Percentiles rank a stretch among this genome's conserved stretches.
These are phyloP conservation scores for Drosophila acutilabella DNA, from an alignment of 2,888 invertebrate species.

Conservation along the genomic window DNA sequence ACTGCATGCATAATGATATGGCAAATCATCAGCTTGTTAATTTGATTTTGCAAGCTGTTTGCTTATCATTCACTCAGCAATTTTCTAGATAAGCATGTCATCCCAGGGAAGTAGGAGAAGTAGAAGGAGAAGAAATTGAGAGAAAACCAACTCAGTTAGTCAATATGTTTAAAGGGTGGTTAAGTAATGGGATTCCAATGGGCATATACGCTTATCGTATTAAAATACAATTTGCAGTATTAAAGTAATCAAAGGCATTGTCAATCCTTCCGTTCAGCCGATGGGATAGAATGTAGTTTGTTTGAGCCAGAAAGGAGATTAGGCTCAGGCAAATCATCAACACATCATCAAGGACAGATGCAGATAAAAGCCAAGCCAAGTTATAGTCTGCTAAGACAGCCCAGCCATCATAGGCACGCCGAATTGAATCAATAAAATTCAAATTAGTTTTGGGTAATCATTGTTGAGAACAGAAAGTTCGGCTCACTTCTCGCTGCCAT, in stretches of 20 bases:
- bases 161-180: constrained; percentile 43
- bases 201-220: constrained; percentile 70
- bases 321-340: constrained; percentile 59
- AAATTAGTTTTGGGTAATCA: constrained; percentile 82
- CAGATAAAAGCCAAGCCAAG: constrained; percentile 41
- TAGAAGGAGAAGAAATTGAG: too few species aligned
- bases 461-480: constrained; percentile 41
- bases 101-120: not conserved
- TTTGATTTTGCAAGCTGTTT: constrained; percentile 30
- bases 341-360: constrained; percentile 62
- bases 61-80: constrained; percentile 30
- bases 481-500: constrained; percentile 22
- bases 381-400: constrained; percentile 51
- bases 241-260: constrained; percentile 52
- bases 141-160: constrained; percentile 15
- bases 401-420: constrained; percentile 34
- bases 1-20: constrained; percentile 23
- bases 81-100: constrained; percentile 27
- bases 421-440: constrained; percentile 80
- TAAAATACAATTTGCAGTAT: constrained; percentile 70
- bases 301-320: constrained; percentile 30
- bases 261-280: constrained; percentile 51
- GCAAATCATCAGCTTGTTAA: constrained; percentile 36
- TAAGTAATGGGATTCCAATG: constrained; percentile 67
- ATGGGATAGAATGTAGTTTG: not conserved